phyloP scores from a whole-genome alignment of 2,113 vertebrate genomes.

The Menura novaehollandiae region DNA sequence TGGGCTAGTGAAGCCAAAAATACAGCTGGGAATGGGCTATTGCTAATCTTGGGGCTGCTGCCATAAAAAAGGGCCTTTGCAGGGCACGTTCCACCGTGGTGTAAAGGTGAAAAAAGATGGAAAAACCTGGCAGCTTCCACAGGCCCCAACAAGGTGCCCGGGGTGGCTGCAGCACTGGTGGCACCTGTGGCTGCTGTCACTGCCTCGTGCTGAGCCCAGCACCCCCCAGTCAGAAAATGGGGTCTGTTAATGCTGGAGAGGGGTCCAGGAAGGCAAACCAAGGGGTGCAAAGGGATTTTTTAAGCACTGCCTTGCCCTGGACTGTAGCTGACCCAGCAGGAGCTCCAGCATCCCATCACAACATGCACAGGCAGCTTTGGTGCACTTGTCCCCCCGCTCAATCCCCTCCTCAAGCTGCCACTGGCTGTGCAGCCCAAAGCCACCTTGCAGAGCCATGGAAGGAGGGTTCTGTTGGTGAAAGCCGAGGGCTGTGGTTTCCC shows the following conservation, averaged over 20 bases:
- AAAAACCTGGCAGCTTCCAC: not conserved
- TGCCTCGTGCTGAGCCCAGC: not conserved
- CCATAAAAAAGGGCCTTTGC: not conserved
- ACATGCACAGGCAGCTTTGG: not conserved
- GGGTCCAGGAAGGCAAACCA: not conserved
- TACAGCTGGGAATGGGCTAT: fast-evolving
- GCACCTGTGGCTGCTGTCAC: not conserved
- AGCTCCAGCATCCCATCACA: not conserved
- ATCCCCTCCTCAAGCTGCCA: not conserved
- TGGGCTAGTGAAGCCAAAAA: not conserved
- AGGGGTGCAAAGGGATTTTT: not conserved
- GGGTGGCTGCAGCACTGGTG: not conserved
- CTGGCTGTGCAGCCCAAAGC: not conserved
- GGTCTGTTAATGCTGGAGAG: not conserved
- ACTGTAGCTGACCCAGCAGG: not conserved
- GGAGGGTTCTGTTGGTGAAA: not conserved
- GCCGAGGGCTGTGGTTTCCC: not conserved
- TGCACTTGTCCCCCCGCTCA: fast-evolving
- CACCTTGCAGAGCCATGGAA: not conserved
- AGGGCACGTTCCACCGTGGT: fast-evolving
- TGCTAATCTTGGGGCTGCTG: not conserved
- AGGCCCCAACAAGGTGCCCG: fast-evolving
- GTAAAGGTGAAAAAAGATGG: not conserved
- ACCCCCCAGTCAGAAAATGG: fast-evolving
- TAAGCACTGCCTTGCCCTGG: not conserved